Percentiles rank a stretch among this genome's conserved stretches.
Evolutionary conservation across 92 coral and sea anemone species (phyloP).

Genomic region (Epizoanthus fatuus): DNA sequence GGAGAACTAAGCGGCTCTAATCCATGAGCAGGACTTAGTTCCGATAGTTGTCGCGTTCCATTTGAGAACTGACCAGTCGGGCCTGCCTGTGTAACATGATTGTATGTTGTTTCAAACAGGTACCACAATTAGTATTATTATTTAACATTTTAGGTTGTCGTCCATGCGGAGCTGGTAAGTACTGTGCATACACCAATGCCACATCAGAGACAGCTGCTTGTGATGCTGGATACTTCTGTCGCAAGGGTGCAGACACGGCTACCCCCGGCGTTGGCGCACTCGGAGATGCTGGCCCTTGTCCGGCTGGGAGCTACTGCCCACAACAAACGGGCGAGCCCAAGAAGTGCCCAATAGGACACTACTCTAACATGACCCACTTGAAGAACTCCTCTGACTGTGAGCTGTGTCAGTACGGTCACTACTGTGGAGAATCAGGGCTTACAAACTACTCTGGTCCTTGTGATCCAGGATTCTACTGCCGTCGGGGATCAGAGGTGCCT

Average conservation of each 20-base stretch:
- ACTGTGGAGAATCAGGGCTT: slow-evolving; percentile 92
- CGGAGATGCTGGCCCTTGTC: slow-evolving; percentile 97
- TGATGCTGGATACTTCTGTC: slow-evolving; percentile 93
- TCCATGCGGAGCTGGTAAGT: slow-evolving; percentile 95
- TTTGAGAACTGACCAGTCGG: too few species aligned
- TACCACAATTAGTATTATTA: background rate
- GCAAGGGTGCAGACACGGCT: slow-evolving; percentile 86
- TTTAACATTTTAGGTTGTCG: slow-evolving; percentile 81
- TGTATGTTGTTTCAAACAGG: background rate
- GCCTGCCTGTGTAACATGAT: too few species aligned
- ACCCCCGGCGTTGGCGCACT: slow-evolving; percentile 81
- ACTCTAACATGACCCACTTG: slow-evolving; percentile 86
- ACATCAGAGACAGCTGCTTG: slow-evolving; percentile 88
- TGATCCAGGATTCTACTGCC: slow-evolving; percentile 95
- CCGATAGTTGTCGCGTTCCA: too few species aligned
- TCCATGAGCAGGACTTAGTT: too few species aligned
- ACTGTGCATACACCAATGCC: slow-evolving; percentile 96
- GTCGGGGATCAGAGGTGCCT: slow-evolving; percentile 88
- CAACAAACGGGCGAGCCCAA: slow-evolving; percentile 87
- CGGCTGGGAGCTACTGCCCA: slow-evolving; percentile 92
- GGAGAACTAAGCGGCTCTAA: too few species aligned
- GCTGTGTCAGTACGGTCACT: slow-evolving; percentile 87
- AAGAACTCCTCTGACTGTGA: slow-evolving; percentile 81
- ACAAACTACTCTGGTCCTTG: slow-evolving; percentile 87
- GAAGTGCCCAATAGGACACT: slow-evolving; percentile 93